Base-by-base conservation (phyloP, 1,140 invertebrate species). In the Arion vulgaris region DNA sequence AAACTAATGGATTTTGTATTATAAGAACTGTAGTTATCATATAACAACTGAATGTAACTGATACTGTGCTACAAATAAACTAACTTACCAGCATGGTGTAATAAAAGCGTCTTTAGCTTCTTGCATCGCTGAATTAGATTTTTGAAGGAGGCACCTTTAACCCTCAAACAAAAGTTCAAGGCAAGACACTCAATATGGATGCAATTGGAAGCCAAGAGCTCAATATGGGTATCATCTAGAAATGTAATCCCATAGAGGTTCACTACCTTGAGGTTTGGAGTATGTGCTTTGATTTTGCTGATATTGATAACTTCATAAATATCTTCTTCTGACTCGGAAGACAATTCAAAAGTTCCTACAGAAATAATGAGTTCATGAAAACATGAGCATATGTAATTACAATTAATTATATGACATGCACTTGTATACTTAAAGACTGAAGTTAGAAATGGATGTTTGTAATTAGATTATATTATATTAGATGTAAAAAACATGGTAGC, bases 271-370 rank as follows among this genome's bases (percentile, higher is more conserved):
- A 92, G 84, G 83, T 99, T 99, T 4, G 99, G 93, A 89, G 99
- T 99, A 92, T 99, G 98, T 0, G 91, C 87, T 85, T 93, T 93
- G 83, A 93, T 93, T 81, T 93, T 93, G 34, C 91, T 89, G 32
- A 99, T 97, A 91, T 99, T 99, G 85, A 99, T 98, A 0, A 99
- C 98, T 93, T 99, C 98, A 92, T 99, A 99, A 87, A 99, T 98
- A 94, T 99, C 98, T 91, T 99, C 99, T 90, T 99, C 98, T 89
- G 99, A 98, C 90, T 99, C 93, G 83, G 92, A 98, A 91, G 99
- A 98, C 11, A 99, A 95, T 91, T 99, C 99, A 91, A 99, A 99
- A 0, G 98, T 99, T 34, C 98, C 97, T 98, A 78, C 4, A 38
- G 0, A 57, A 66, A 80, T 49, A 49, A 49, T 49, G 19, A 49